phyloP scores from a whole-genome alignment of 2,113 vertebrate species.

The Rhabdomys dilectus region DNA sequence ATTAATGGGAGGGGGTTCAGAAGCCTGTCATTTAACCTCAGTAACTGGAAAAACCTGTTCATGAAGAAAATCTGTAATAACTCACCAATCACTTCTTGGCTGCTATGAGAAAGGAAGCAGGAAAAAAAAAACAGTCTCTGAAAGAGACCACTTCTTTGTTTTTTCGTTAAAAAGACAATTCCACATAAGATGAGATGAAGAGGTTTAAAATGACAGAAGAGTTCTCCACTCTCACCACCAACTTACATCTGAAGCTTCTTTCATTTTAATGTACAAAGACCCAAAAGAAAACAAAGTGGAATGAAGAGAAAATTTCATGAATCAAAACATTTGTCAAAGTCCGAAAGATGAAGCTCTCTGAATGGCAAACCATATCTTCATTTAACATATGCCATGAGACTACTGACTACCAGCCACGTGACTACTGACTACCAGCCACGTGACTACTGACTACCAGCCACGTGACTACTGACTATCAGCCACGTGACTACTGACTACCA shows the following conservation, averaged over 20 bases:
- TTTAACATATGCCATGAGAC: neutral
- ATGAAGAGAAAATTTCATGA: neutral
- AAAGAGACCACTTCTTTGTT: neutral
- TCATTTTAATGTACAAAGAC: slow-evolving; percentile 12
- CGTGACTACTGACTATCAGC: too few species aligned
- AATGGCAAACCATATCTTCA: slow-evolving; percentile 17
- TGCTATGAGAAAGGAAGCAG: neutral
- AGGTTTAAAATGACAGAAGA: slow-evolving; percentile 42
- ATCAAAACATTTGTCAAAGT: slow-evolving; percentile 48
- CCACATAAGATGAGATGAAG: slow-evolving; percentile 41
- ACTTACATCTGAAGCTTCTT: slow-evolving; percentile 29
- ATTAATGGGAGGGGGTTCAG: neutral
- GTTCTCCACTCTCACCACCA: slow-evolving; percentile 7
- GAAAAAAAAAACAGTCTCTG: neutral
- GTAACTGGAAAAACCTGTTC: neutral
- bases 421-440: too few species aligned
- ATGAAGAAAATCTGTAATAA: neutral
- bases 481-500: too few species aligned
- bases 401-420: neutral
- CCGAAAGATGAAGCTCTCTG: slow-evolving; percentile 13
- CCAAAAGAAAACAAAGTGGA: neutral
- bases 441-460: too few species aligned
- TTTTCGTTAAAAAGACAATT: slow-evolving; percentile 26
- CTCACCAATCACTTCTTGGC: neutral
- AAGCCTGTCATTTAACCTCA: neutral